Conservation (phyloP, 2,113 vertebrate genomes). For the Mus musculus region GRCm39 chrX:14870501-14871000, state of each 20-base stretch:
- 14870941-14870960: not conserved
- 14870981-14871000: not conserved
- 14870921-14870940: constrained; percentile 11
- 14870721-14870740: constrained; percentile 28
- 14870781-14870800: constrained; percentile 47
- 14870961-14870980: constrained; percentile 43
- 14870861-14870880: constrained; percentile 18
- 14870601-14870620: not conserved
- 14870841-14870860: not conserved
- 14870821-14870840: not conserved
- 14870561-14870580: not conserved
- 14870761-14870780: not conserved
- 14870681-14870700: not conserved
- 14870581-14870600: not conserved
- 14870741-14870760: not conserved
- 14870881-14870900: constrained; percentile 7
- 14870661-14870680: not conserved
- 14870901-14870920: constrained; percentile 38
- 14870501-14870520: not conserved
- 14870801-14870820: constrained; percentile 29
- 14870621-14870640: not conserved
- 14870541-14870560: not conserved
- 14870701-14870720: not conserved
- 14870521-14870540: not conserved
- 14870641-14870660: constrained; percentile 38